phyloP scores from a whole-genome alignment of 1,140 invertebrate species.

The Vanessa tameamea region DNA sequence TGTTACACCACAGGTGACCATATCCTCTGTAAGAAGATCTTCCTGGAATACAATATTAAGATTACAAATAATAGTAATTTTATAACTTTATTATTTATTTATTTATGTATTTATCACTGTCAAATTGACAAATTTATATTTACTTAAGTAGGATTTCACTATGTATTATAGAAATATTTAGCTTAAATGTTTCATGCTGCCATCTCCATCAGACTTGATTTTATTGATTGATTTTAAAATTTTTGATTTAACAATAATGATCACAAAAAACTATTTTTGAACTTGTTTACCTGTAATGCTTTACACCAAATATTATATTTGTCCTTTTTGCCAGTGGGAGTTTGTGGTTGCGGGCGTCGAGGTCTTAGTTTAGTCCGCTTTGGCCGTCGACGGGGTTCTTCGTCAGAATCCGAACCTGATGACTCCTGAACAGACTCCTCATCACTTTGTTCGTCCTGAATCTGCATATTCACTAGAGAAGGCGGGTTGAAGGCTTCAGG shows the following conservation, averaged over 20 bases:
- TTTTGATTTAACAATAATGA: too few relatives aligned
- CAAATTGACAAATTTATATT: too few relatives aligned
- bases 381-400: constrained; percentile 60
- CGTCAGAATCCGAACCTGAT: constrained; percentile 67
- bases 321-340: constrained; percentile 58
- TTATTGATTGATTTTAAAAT: too few relatives aligned
- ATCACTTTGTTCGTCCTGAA: constrained; percentile 74
- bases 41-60: constrained; percentile 56
- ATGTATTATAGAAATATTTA: too few relatives aligned
- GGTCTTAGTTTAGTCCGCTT: constrained; percentile 68
- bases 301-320: constrained; percentile 78
- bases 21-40: constrained; percentile 71
- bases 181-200: too few relatives aligned
- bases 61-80: neutral
- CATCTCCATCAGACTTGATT: too few relatives aligned
- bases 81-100: too few relatives aligned
- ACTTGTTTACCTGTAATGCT: constrained; percentile 62
- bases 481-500: constrained; percentile 74
- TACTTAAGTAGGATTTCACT: too few relatives aligned
- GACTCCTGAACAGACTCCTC: constrained; percentile 63
- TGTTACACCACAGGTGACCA: constrained; percentile 74
- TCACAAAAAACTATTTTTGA: neutral
- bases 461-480: constrained; percentile 74
- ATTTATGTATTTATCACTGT: too few relatives aligned
- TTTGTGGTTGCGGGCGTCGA: constrained; percentile 53